Evolutionary conservation across 2,113 vertebrate species (phyloP).

Genomic region (Procavia capensis): DNA sequence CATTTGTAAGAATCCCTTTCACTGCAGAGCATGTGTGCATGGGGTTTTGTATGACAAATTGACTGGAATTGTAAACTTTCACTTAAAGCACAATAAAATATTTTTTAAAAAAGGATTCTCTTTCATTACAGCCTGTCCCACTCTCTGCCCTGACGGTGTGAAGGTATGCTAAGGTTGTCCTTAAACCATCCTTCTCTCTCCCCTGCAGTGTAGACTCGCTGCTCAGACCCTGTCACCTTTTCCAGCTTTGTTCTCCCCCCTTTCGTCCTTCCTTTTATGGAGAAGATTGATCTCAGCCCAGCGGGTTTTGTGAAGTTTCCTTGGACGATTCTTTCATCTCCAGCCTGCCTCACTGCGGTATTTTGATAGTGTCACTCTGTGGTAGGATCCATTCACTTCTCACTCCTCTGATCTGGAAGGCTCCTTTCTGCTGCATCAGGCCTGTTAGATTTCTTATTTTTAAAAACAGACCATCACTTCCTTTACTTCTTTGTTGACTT

Average conservation of each 20-base stretch:
- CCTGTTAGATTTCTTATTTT: background rate
- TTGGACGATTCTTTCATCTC: background rate
- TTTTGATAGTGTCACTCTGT: background rate
- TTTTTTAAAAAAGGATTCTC: no score
- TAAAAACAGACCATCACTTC: background rate
- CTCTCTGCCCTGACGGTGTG: background rate
- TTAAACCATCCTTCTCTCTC: background rate
- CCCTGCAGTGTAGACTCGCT: background rate
- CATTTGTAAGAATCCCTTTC: conserved; percentile 61
- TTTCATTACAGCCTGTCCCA: conserved; percentile 37
- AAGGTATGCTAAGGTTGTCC: background rate
- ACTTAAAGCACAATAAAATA: no score
- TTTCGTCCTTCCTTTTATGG: conserved; percentile 17
- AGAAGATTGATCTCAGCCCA: conserved; percentile 52
- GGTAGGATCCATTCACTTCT: background rate
- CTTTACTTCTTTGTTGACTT: background rate
- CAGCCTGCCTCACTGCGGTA: background rate
- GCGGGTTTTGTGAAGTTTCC: conserved; percentile 35
- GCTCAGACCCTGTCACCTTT: background rate
- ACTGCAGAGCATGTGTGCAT: no score
- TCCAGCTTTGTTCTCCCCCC: conserved; percentile 11
- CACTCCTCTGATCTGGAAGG: background rate
- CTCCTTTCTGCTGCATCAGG: background rate
- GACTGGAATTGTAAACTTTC: no score
- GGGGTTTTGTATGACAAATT: no score